phyloP scores from a whole-genome alignment of 1,140 invertebrate species.

The Parasteatoda tepidariorum region DNA sequence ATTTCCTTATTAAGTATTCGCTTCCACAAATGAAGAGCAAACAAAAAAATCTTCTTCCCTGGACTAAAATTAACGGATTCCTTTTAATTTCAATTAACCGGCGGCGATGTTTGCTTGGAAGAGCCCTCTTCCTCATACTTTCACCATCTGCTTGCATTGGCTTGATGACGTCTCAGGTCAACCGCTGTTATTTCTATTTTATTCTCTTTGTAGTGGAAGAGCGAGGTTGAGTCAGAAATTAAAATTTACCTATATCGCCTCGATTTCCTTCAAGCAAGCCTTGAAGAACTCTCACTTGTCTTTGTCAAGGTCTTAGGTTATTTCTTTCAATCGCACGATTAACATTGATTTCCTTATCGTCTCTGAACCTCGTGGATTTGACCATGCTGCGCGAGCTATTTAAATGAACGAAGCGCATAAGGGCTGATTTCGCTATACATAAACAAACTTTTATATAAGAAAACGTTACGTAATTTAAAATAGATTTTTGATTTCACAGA shows the following conservation, averaged over 20 bases:
- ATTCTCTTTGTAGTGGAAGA: conserved; percentile 5
- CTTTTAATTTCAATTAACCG: neutral
- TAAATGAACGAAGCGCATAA: no score
- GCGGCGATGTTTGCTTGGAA: neutral
- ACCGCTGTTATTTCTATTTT: neutral
- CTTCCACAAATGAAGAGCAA: no score
- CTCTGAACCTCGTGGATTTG: conserved; percentile 15
- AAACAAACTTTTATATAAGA: no score
- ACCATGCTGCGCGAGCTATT: no score
- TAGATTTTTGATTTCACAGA: no score
- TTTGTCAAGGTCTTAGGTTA: conserved; percentile 45
- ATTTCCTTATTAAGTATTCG: no score
- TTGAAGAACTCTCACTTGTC: conserved; percentile 50
- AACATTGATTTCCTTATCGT: conserved; percentile 44
- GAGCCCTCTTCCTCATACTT: conserved; percentile 30
- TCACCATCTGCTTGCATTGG: neutral
- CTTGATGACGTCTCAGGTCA: conserved; percentile 7
- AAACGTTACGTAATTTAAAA: no score
- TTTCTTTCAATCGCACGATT: conserved; percentile 42
- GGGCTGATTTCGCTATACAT: no score
- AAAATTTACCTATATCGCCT: conserved; percentile 24
- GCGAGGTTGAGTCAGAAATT: conserved; percentile 24
- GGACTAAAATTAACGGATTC: no score
- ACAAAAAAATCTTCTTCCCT: no score
- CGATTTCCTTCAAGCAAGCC: conserved; percentile 16